Percentiles rank a stretch among this genome's conserved stretches.
Evolutionary conservation across 2,113 vertebrate genomes (phyloP).

Genomic region (Prochilodus magdalenae): DNA sequence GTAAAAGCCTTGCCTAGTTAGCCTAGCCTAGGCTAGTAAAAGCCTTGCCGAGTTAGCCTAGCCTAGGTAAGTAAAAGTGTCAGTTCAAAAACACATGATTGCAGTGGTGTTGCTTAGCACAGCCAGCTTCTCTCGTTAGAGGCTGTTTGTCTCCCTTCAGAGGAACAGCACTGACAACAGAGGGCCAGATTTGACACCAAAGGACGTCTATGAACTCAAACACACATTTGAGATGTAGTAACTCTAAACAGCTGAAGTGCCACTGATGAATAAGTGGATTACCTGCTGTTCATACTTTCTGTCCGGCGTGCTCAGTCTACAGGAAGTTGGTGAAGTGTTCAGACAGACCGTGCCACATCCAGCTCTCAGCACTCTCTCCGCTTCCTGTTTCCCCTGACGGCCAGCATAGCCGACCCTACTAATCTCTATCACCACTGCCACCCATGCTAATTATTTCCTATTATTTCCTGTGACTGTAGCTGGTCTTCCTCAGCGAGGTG

Average conservation of each 20-base stretch:
- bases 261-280: not conserved
- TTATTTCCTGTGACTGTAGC: conserved; percentile 55
- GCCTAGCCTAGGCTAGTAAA: no score
- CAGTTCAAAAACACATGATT: no score
- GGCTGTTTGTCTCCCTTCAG: not conserved
- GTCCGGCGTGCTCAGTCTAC: not conserved
- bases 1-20: no score
- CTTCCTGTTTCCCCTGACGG: conserved; percentile 36
- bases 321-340: conserved; percentile 1
- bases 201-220: not conserved
- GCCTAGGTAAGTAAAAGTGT: no score
- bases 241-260: not conserved
- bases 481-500: conserved; percentile 8
- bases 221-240: not conserved
- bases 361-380: not conserved
- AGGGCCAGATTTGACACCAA: no score
- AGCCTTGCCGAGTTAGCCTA: no score
- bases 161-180: not conserved
- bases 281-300: not conserved
- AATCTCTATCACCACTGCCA: conserved; percentile 46
- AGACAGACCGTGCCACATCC: not conserved
- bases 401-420: conserved; percentile 5
- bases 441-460: conserved; percentile 57
- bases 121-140: no score
- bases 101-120: no score